phyloP scores from a whole-genome alignment of 2,888 invertebrate species.

The Adelphocoris suturalis region DNA sequence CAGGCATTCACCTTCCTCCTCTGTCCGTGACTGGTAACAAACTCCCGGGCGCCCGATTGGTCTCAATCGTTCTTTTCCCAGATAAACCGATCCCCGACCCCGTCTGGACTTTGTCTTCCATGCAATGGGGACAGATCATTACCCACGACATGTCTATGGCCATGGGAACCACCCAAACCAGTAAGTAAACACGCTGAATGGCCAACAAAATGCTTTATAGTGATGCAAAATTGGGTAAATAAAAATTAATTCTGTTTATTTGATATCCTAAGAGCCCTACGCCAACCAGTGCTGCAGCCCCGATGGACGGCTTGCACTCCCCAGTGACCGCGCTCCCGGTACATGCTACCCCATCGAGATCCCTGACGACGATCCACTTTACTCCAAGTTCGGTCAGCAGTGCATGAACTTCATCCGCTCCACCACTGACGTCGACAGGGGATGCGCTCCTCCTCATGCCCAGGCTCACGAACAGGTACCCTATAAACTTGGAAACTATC shows the following conservation, averaged over 20 bases:
- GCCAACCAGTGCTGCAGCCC: constrained; percentile 83
- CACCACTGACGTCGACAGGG: constrained; percentile 81
- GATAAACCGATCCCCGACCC: constrained; percentile 86
- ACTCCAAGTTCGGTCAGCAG: constrained; percentile 76
- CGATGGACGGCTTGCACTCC: constrained; percentile 79
- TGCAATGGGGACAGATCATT: constrained; percentile 90
- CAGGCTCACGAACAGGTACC: constrained; percentile 87
- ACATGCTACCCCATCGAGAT: constrained; percentile 77
- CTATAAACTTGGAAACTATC: background rate
- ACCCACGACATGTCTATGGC: constrained; percentile 90
- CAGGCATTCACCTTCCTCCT: constrained; percentile 85
- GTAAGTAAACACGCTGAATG: constrained; percentile 80
- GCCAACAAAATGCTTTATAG: too few relatives aligned
- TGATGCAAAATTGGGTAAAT: too few relatives aligned
- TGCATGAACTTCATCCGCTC: constrained; percentile 77
- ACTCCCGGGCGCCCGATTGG: constrained; percentile 85
- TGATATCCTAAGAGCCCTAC: constrained; percentile 75
- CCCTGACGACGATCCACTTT: constrained; percentile 77
- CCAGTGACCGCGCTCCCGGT: constrained; percentile 75
- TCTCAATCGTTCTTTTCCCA: constrained; percentile 86
- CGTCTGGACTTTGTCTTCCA: constrained; percentile 86
- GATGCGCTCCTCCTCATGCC: constrained; percentile 82
- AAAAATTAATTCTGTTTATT: too few relatives aligned
- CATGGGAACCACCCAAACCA: constrained; percentile 86
- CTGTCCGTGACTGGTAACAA: constrained; percentile 83